These are phyloP conservation scores for Tromatobia lineatoria DNA, from an alignment of 2,888 invertebrate genomes.

Conservation along the genomic window DNA sequence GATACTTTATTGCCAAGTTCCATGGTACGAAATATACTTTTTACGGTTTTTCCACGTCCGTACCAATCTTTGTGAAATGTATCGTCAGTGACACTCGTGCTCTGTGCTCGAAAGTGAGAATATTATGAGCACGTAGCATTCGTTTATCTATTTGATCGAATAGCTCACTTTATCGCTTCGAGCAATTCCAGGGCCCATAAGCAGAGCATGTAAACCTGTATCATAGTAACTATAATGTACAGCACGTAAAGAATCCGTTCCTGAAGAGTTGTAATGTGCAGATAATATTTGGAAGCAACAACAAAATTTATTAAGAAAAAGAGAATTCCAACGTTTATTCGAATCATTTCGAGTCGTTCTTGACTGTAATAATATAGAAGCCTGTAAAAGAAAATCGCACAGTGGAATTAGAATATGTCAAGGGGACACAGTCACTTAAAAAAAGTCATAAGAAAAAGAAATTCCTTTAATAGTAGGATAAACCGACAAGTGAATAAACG, in stretches of 20 bases:
- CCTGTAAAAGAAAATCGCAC: conserved; percentile 74
- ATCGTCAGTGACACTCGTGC: conserved; percentile 67
- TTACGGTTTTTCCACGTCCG: conserved; percentile 30
- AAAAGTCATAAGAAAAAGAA: too few species aligned
- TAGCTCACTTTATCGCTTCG: conserved; percentile 72
- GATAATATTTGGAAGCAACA: background rate
- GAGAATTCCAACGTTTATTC: background rate
- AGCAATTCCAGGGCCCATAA: conserved; percentile 72
- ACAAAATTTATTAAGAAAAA: background rate
- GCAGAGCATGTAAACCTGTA: conserved; percentile 74
- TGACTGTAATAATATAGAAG: conserved; percentile 71
- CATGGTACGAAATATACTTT: conserved; percentile 62
- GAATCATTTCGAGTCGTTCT: background rate
- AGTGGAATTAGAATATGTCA: conserved; percentile 70
- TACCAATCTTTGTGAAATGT: conserved; percentile 73
- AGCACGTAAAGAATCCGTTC: conserved; percentile 37
- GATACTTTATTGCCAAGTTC: conserved; percentile 68
- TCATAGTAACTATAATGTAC: conserved; percentile 64
- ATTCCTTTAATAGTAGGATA: too few species aligned
- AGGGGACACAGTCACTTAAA: too few species aligned
- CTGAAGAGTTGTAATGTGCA: background rate
- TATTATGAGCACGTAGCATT: background rate
- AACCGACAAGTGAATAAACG: too few species aligned
- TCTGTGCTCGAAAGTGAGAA: conserved; percentile 60
- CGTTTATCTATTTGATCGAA: background rate